Percentiles rank a stretch among this genome's conserved stretches.
Conservation (phyloP, 92 coral and sea anemone species). For the Muricea muricata region DNA sequence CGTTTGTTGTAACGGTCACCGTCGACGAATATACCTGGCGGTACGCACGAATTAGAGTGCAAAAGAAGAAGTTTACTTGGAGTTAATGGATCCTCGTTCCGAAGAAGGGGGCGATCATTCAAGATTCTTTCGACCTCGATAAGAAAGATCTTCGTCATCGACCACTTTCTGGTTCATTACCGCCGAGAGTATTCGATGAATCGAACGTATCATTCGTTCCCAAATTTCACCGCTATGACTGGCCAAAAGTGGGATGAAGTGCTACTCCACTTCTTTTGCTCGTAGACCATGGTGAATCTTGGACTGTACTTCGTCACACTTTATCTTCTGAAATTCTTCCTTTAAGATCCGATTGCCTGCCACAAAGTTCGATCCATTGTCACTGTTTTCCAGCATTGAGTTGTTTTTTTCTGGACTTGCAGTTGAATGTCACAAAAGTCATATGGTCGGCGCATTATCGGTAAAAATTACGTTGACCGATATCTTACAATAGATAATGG, state of each 20-base stretch:
- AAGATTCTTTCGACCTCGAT: not conserved
- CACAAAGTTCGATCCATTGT: not conserved
- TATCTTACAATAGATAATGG: no score
- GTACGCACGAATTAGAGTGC: constrained; percentile 22
- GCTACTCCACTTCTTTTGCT: not conserved
- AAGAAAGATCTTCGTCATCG: not conserved
- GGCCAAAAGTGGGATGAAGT: not conserved
- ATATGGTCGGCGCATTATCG: no score
- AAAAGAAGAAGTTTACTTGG: constrained; percentile 22
- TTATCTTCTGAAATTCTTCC: not conserved
- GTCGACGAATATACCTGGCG: constrained; percentile 10
- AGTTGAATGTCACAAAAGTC: no score
- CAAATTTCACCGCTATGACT: not conserved
- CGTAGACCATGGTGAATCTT: not conserved
- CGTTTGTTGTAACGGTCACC: constrained; percentile 5
- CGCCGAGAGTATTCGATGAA: not conserved
- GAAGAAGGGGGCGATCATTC: constrained; percentile 2
- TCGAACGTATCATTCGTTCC: not conserved
- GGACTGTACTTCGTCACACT: not conserved
- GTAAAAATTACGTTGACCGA: no score
- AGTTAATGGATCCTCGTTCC: not conserved
- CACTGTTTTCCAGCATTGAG: no score
- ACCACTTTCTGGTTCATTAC: not conserved
- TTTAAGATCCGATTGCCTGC: not conserved
- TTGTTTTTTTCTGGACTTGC: no score